A percentile compares a stretch with the other conserved stretches of the same genome.
phyloP scores from a whole-genome alignment of 2,113 vertebrate species.

The Heliornis fulica region DNA sequence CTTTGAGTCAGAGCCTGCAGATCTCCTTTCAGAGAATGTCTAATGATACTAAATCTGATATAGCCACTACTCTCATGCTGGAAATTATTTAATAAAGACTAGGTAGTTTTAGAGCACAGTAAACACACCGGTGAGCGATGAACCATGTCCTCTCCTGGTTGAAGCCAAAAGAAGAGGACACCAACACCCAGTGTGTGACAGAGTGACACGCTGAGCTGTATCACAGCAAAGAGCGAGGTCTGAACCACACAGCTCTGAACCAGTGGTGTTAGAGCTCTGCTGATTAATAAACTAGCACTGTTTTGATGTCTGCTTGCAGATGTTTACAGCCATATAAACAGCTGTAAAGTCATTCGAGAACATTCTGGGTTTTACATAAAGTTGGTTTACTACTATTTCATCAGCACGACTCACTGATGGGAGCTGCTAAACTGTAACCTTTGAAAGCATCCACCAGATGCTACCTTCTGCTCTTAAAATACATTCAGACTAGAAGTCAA shows the following conservation, averaged over 20 bases:
- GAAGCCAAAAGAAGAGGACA: not conserved
- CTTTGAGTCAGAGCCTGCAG: not conserved
- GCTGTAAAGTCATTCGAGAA: not conserved
- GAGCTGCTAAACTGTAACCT: not conserved
- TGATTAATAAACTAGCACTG: not conserved
- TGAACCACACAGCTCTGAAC: not conserved
- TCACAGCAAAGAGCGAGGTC: not conserved
- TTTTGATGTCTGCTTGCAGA: not conserved
- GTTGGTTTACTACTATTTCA: not conserved
- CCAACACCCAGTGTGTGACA: not conserved
- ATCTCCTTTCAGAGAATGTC: not conserved
- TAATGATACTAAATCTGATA: not conserved
- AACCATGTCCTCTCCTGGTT: rapidly evolving
- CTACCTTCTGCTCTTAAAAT: constrained; percentile 3
- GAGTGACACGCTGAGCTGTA: not conserved
- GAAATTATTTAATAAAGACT: not conserved
- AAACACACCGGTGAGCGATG: not conserved
- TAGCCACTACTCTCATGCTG: not conserved
- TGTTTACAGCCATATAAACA: not conserved
- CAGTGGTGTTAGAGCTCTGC: not conserved
- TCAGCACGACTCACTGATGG: not conserved
- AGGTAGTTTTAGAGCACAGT: not conserved
- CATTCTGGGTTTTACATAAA: not conserved
- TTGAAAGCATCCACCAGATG: not conserved
- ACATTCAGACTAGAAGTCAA: not conserved